Conservation (phyloP, 2,113 vertebrate species). For the Ochotona princeps region DNA sequence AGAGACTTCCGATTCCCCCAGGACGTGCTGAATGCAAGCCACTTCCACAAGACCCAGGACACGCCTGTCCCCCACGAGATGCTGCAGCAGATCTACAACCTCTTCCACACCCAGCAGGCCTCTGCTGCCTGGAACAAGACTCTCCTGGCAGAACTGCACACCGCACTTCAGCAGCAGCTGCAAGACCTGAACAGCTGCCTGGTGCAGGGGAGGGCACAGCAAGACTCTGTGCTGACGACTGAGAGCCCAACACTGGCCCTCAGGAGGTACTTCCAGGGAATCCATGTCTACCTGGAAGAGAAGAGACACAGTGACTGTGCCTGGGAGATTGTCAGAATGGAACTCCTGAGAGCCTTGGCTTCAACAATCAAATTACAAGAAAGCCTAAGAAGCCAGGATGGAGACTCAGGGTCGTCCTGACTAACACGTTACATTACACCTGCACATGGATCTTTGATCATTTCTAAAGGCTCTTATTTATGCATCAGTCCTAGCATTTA, state of each 20-base stretch:
- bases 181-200: neutral
- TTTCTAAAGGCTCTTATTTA: neutral
- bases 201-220: neutral
- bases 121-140: too few species aligned
- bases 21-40: neutral
- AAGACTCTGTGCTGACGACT: neutral
- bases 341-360: neutral
- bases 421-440: neutral
- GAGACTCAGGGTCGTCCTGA: neutral
- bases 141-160: too few species aligned
- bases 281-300: neutral
- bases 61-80: neutral
- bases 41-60: neutral
- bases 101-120: neutral
- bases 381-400: neutral
- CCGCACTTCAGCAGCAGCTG: neutral
- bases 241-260: rapidly evolving
- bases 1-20: neutral
- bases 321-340: neutral
- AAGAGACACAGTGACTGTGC: slow-evolving; percentile 20
- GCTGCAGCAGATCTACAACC: neutral
- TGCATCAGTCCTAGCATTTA: neutral
- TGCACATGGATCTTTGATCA: rapidly evolving
- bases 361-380: neutral
- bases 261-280: neutral